Base-by-base conservation (phyloP, 1,140 invertebrate species). In the Eupristina koningsbergeri region DNA sequence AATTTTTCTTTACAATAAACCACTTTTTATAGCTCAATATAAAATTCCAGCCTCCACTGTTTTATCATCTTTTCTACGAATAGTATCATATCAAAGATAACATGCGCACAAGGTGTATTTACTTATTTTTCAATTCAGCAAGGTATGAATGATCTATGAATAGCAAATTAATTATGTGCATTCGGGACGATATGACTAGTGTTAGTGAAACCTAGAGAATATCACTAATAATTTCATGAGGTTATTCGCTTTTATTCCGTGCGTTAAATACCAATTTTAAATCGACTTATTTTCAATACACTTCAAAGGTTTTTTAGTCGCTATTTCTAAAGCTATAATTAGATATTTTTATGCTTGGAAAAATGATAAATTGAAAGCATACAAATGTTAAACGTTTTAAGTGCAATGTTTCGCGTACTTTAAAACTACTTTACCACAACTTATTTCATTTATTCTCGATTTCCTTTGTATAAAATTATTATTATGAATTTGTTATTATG, bases 1-100 rank as follows among this genome's bases (percentile, higher is more conserved):
- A 75, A 45, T 75, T 75, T 73, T 47, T n/a, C n/a, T 74, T 75
- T 34, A 22, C 29, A 31, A 50, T 75, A 34, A 75, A 75, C 73
- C 73, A 34, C 73, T 75, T 75, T 75, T 75, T 75, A 53, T 34
- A 26, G n/a, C 45, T 53, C 53, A 53, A 29, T n/a, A 45, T 29
- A 45, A 75, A 75, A 53, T 45, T 53, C n/a, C 45, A 75, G 17
- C 3, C 73, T 3, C 3, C 73, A 45, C 53, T 29, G 15, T 75
- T 75, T 75, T 29, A 53, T 19, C 45, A 47, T 75, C 47, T 17
- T 8, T n/a, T n/a, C n/a, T n/a, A n/a, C n/a, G n/a, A n/a, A n/a
- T n/a, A n/a, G n/a, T n/a, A n/a, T n/a, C n/a, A n/a, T n/a, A n/a
- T n/a, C n/a, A n/a, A n/a, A n/a, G 34, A 2, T 7, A 2, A 22